Conservation (phyloP, 2,888 invertebrate species). For the Eupithecia pulchellata region DNA sequence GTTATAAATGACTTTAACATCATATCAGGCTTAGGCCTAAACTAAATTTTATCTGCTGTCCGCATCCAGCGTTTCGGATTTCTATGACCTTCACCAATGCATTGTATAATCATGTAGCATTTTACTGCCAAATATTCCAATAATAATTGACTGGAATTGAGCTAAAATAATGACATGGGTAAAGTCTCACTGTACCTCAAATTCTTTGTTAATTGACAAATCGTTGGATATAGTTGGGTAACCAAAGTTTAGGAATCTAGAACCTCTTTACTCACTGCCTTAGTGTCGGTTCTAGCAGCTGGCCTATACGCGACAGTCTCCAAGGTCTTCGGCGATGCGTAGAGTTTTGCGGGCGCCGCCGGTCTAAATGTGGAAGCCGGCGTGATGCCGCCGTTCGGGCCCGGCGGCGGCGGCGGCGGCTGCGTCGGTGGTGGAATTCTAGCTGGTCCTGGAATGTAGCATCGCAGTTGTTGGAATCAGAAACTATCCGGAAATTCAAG, state of each 20-base stretch:
- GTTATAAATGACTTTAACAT: too few relatives aligned
- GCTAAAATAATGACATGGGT: not conserved
- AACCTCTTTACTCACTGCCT: slow-evolving; percentile 38
- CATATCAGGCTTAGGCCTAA: too few relatives aligned
- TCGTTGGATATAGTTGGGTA: not conserved
- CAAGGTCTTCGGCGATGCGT: slow-evolving; percentile 95
- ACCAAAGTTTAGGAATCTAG: not conserved
- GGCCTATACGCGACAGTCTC: slow-evolving; percentile 75
- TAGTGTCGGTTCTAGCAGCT: slow-evolving; percentile 36
- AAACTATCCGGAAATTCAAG: not conserved
- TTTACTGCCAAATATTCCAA: not conserved
- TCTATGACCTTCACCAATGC: not conserved
- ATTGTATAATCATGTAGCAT: not conserved
- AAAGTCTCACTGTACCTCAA: not conserved
- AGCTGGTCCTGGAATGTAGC: slow-evolving; percentile 56
- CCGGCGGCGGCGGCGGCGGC: slow-evolving; percentile 90
- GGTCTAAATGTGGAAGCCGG: slow-evolving; percentile 96
- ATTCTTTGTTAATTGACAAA: not conserved
- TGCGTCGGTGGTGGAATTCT: slow-evolving; percentile 91
- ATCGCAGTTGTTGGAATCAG: not conserved
- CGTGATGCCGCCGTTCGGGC: slow-evolving; percentile 51
- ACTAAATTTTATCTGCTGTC: too few relatives aligned
- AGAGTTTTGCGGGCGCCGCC: slow-evolving; percentile 88
- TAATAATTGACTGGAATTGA: not conserved
- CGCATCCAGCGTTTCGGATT: not conserved